phyloP scores from a whole-genome alignment of 2,888 invertebrate species.

The Synanthedon formicaeformis region DNA sequence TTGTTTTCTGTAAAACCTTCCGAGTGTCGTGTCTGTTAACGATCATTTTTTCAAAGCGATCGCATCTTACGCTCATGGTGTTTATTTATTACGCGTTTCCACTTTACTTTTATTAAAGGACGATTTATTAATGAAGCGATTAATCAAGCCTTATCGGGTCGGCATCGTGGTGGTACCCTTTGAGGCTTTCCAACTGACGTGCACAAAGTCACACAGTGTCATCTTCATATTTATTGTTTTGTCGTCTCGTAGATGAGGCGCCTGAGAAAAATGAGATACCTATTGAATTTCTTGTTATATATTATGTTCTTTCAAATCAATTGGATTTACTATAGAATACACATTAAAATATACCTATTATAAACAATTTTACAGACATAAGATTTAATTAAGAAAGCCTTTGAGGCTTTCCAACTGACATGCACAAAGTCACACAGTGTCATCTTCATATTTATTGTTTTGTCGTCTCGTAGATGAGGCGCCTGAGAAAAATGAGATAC shows the following conservation, averaged over 20 bases:
- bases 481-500: too few relatives aligned
- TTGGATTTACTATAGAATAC: too few relatives aligned
- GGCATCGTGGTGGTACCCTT: constrained; percentile 22
- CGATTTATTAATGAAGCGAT: constrained; percentile 65
- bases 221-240: too few relatives aligned
- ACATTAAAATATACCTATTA: too few relatives aligned
- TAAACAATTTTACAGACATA: too few relatives aligned
- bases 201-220: background rate
- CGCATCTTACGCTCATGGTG: constrained; percentile 25
- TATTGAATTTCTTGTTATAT: too few relatives aligned
- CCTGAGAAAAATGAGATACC: too few relatives aligned
- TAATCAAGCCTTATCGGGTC: constrained; percentile 47
- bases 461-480: too few relatives aligned
- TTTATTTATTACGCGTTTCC: constrained; percentile 40
- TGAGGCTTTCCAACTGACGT: background rate
- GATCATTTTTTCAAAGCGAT: constrained; percentile 49
- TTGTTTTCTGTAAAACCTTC: constrained; percentile 30
- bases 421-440: background rate
- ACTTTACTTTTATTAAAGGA: constrained; percentile 45
- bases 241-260: too few relatives aligned
- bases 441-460: too few relatives aligned
- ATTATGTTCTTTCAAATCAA: too few relatives aligned
- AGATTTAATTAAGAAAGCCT: too few relatives aligned
- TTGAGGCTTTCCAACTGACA: background rate
- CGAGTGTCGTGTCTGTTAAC: constrained; percentile 36